Percentiles rank a stretch among this genome's conserved stretches.
phyloP scores from a whole-genome alignment of 2,797 vertebrate genomes.

The Dromococcyx pavoninus region DNA sequence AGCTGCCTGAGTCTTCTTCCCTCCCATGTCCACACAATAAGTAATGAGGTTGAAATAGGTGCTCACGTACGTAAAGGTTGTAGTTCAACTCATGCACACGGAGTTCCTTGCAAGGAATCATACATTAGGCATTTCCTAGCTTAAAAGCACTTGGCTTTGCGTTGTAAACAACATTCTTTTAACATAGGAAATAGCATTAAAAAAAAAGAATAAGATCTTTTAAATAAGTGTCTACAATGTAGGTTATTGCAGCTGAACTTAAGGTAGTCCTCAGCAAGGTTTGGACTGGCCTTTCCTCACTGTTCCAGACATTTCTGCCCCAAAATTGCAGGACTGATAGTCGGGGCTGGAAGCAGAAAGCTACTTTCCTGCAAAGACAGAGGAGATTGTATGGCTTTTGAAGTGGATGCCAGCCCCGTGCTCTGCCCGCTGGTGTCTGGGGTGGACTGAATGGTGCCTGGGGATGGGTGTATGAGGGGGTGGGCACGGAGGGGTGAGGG shows the following conservation, averaged over 20 bases:
- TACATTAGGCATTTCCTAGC: conserved; percentile 63
- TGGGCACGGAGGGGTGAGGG: conserved; percentile 4
- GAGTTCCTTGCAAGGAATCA: conserved; percentile 1
- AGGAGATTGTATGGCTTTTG: neutral
- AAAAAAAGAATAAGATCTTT: neutral
- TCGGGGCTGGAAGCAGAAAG: neutral
- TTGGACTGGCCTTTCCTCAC: neutral
- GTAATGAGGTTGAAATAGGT: neutral
- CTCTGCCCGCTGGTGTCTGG: neutral
- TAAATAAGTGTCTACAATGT: neutral
- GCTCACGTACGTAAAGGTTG: neutral
- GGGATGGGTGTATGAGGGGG: neutral
- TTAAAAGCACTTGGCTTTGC: conserved; percentile 62
- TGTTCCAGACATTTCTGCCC: neutral
- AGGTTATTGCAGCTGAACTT: conserved; percentile 19
- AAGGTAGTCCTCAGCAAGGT: neutral
- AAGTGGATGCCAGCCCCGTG: fast-evolving
- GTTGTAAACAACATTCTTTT: conserved; percentile 60
- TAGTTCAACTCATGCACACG: neutral
- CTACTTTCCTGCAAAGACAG: neutral
- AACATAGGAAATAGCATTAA: conserved; percentile 23
- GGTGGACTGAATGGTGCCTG: neutral
- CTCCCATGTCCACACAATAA: neutral
- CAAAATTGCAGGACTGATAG: neutral
- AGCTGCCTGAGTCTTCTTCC: neutral